Conservation (phyloP, 2,888 invertebrate genomes). For the Lepas anatifera region DNA sequence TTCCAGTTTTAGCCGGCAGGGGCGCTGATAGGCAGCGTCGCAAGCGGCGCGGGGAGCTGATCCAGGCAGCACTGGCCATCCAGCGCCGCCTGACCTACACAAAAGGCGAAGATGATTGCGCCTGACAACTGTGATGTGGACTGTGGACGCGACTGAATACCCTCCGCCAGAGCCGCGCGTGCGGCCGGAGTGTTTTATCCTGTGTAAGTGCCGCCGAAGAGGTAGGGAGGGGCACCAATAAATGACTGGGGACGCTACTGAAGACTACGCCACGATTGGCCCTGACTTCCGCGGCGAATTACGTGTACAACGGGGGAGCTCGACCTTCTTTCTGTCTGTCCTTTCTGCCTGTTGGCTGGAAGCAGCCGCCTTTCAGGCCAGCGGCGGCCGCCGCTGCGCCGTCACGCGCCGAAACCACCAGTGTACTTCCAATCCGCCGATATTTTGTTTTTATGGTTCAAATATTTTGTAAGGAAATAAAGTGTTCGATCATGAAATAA, state of each 20-base stretch:
- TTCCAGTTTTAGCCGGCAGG: not conserved
- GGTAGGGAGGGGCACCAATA: not conserved
- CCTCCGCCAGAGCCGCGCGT: not conserved
- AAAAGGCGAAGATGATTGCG: not conserved
- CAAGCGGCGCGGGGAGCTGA: not conserved
- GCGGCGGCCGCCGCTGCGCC: not conserved
- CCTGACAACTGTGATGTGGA: not conserved
- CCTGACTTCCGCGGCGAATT: not conserved
- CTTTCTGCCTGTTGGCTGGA: not conserved
- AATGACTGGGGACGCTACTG: not conserved
- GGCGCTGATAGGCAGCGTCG: not conserved
- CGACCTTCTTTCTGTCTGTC: not conserved
- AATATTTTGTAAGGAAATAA: conserved; percentile 10
- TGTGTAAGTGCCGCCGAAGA: not conserved
- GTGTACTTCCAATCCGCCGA: not conserved
- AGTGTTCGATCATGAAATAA: not conserved
- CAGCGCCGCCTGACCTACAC: too few species aligned
- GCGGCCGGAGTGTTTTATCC: not conserved
- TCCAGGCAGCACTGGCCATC: not conserved
- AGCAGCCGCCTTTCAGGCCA: too few species aligned
- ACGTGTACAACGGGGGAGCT: too few species aligned
- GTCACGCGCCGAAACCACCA: not conserved
- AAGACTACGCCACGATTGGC: not conserved
- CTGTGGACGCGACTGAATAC: not conserved
- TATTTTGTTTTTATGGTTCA: conserved; percentile 8